Base-by-base conservation (phyloP, 2,113 vertebrate genomes). In the Plestiodon gilberti region DNA sequence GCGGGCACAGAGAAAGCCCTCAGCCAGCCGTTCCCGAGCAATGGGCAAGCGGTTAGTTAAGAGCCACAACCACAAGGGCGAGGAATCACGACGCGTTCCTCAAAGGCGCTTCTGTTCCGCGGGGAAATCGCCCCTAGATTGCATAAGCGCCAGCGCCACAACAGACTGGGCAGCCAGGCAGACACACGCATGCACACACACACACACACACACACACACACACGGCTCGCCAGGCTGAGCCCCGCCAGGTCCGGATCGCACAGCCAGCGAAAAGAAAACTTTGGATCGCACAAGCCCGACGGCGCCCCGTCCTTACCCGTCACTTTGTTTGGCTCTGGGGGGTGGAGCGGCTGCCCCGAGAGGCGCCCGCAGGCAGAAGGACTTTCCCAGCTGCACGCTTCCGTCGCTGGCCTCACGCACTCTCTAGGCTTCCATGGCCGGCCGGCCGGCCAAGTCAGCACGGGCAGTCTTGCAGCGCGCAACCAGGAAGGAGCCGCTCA, bases 401-500 rank as follows among this genome's bases (percentile, higher is more conserved):
- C 62, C 52, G n/a, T 30, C 35, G 10, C 59, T 38, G 43, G 17
- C 8, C 4, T 6, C 2, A 13, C n/a, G 59, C 61, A 40, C n/a
- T 25, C 28, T 35, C n/a, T n/a, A 1, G 7, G 40, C 70, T 52
- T 10, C 28, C 52, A 2, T 3, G 5, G 48, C 62, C 43, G 3
- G 18, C 52, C 14, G 85, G 43, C 43, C 4, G 43, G 4, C 43
- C 43, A 8, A 48, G 43, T 35, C 74, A 30, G 20, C 17, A 14
- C 13, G 22, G 62, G 59, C n/a, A 25, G 30, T 7, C 33, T 23
- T 17, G 62, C 73, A 18, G 33, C 73, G 28, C n/a, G 11, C 15
- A 28, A 33, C 64, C 35, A 78, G 81, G 65, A 62, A 62, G 81
- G 81, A 71, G 81, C 65, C n/a, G 86, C 80, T 70, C 73, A 61